These are phyloP conservation scores for Drosophila anceps DNA, from an alignment of 2,888 invertebrate species.

Conservation along the genomic window DNA sequence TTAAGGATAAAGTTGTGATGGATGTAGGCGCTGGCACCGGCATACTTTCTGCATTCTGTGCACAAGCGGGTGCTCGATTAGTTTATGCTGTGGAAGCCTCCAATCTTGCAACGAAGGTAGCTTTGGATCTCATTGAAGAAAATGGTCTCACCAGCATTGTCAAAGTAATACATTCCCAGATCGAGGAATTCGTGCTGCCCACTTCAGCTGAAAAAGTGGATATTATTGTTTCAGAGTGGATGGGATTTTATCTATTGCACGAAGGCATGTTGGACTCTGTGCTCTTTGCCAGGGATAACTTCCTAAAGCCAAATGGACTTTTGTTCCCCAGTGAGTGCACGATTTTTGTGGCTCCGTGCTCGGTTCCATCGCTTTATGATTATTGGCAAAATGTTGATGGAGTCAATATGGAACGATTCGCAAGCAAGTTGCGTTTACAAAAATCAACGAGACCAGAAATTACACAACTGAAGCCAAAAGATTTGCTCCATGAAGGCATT, in stretches of 20 bases:
- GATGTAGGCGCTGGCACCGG: slow-evolving; percentile 95
- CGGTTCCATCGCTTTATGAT: slow-evolving; percentile 87
- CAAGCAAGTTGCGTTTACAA: slow-evolving; percentile 87
- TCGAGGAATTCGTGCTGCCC: slow-evolving; percentile 88
- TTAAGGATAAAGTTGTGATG: slow-evolving; percentile 92
- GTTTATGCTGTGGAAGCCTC: slow-evolving; percentile 95
- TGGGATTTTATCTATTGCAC: slow-evolving; percentile 98
- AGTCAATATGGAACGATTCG: slow-evolving; percentile 90
- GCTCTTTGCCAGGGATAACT: slow-evolving; percentile 92
- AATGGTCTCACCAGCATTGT: slow-evolving; percentile 89
- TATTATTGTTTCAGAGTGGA: slow-evolving; percentile 98
- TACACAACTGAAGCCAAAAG: slow-evolving; percentile 86
- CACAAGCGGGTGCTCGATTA: slow-evolving; percentile 93
- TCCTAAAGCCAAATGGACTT: slow-evolving; percentile 90
- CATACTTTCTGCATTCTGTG: slow-evolving; percentile 95
- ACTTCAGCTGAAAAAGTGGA: slow-evolving; percentile 89
- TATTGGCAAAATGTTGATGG: slow-evolving; percentile 93
- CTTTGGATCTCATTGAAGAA: slow-evolving; percentile 89
- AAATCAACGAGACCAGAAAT: slow-evolving; percentile 89
- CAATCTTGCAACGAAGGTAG: slow-evolving; percentile 88
- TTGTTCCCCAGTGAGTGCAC: slow-evolving; percentile 91
- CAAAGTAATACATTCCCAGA: slow-evolving; percentile 86
- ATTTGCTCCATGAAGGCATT: slow-evolving; percentile 89
- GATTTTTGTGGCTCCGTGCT: slow-evolving; percentile 86
- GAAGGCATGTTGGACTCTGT: slow-evolving; percentile 98